Percentiles rank a stretch among this genome's conserved stretches.
phyloP scores from a whole-genome alignment of 2,113 vertebrate species.

The Sciurus niger region DNA sequence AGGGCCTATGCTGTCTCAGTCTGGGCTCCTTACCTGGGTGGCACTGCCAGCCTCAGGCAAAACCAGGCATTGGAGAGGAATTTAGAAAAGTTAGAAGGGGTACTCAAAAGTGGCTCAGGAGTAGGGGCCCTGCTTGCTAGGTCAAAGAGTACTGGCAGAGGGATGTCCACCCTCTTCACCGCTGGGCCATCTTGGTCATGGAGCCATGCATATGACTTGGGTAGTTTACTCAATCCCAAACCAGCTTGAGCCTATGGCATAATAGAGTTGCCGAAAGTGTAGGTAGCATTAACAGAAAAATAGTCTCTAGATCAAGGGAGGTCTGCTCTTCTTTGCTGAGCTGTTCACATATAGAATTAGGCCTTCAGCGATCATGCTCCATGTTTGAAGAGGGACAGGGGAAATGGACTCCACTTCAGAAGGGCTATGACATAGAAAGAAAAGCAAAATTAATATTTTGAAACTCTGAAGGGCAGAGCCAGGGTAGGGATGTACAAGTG shows the following conservation, averaged over 20 bases:
- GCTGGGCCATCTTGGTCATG: not conserved
- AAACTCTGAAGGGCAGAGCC: conserved; percentile 19
- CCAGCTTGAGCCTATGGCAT: not conserved
- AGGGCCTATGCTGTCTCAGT: not conserved
- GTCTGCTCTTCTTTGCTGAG: not conserved
- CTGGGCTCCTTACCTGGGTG: not conserved
- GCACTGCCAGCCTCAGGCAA: not conserved
- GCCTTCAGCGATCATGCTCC: not conserved
- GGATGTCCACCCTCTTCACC: not conserved
- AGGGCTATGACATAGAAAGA: not conserved
- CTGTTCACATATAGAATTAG: not conserved
- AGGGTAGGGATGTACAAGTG: not conserved
- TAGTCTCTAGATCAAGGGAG: not conserved
- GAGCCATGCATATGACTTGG: not conserved
- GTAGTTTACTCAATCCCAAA: not conserved
- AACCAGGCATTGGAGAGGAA: not conserved
- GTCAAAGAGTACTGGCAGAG: not conserved
- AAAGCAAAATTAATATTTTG: conserved; percentile 21
- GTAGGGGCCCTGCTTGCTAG: too few species aligned
- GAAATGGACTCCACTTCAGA: not conserved
- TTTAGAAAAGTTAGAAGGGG: not conserved
- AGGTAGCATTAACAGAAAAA: not conserved
- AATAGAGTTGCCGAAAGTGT: not conserved
- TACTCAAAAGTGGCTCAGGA: not conserved
- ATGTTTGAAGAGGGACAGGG: not conserved